Percentiles rank a stretch among this genome's conserved stretches.
Evolutionary conservation across 2,113 vertebrate genomes (phyloP).

Genomic region (Myotis davidii): DNA sequence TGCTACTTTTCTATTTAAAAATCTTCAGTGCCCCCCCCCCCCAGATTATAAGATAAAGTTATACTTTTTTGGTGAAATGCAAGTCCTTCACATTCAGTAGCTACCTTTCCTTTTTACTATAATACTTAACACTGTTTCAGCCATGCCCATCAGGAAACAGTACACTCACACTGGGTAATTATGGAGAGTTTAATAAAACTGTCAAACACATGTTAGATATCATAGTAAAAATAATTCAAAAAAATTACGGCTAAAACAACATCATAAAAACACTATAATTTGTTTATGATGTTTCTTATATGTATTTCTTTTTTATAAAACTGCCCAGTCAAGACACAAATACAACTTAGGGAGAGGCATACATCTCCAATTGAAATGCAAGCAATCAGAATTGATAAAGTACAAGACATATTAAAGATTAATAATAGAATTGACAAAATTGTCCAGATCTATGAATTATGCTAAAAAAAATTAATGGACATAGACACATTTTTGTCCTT

Average conservation of each 20-base stretch:
- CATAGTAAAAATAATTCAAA: background rate
- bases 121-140: background rate
- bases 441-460: background rate
- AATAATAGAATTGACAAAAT: background rate
- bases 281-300: background rate
- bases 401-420: background rate
- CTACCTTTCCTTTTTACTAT: background rate
- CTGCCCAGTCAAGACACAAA: background rate
- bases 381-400: background rate
- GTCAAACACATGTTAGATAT: background rate
- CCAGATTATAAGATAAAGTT: background rate
- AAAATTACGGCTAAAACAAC: background rate
- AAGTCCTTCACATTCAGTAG: background rate
- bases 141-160: background rate
- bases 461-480: background rate
- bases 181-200: background rate
- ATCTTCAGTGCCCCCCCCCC: background rate
- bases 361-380: background rate
- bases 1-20: background rate
- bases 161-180: background rate
- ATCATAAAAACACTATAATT: background rate
- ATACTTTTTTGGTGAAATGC: background rate
- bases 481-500: background rate
- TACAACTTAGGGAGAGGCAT: background rate
- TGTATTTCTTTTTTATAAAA: background rate